Percentiles rank a stretch among this genome's conserved stretches.
phyloP scores from a whole-genome alignment of 2,888 invertebrate species.

The Busseola fusca region DNA sequence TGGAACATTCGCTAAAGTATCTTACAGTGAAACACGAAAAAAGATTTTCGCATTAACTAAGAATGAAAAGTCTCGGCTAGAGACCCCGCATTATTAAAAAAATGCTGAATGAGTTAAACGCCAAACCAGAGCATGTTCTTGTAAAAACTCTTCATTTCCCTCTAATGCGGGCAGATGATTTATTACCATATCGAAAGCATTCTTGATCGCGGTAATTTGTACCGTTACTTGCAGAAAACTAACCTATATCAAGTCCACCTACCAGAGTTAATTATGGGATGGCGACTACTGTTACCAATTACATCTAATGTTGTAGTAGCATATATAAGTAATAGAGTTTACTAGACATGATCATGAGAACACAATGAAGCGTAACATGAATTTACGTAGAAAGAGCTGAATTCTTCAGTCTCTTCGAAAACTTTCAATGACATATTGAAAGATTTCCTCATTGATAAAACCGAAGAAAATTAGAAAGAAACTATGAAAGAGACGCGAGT shows the following conservation, averaged over 20 bases:
- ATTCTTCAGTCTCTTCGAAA: neutral
- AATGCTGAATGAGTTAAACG: slow-evolving; percentile 18
- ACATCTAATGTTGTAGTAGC: slow-evolving; percentile 46
- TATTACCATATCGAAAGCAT: slow-evolving; percentile 56
- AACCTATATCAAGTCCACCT: slow-evolving; percentile 56
- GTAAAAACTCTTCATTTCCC: slow-evolving; percentile 41
- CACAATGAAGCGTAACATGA: slow-evolving; percentile 15
- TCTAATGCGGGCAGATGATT: slow-evolving; percentile 56
- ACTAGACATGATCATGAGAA: slow-evolving; percentile 20
- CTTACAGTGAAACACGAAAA: slow-evolving; percentile 16
- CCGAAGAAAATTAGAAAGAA: slow-evolving; percentile 19
- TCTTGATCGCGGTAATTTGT: slow-evolving; percentile 61
- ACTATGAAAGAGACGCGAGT: neutral
- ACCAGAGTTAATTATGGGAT: slow-evolving; percentile 59
- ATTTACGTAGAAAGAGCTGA: slow-evolving; percentile 15
- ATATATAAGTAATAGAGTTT: slow-evolving; percentile 33
- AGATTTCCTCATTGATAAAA: slow-evolving; percentile 17
- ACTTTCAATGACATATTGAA: neutral
- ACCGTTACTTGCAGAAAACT: slow-evolving; percentile 66
- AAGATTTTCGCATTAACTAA: slow-evolving; percentile 21
- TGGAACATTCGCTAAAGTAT: slow-evolving; percentile 41
- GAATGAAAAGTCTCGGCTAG: slow-evolving; percentile 1
- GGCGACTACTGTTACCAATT: slow-evolving; percentile 41
- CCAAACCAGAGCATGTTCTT: slow-evolving; percentile 17
- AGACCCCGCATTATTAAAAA: slow-evolving; percentile 2